Conservation (phyloP, 1,140 invertebrate species). For the Lineus longissimus region DNA sequence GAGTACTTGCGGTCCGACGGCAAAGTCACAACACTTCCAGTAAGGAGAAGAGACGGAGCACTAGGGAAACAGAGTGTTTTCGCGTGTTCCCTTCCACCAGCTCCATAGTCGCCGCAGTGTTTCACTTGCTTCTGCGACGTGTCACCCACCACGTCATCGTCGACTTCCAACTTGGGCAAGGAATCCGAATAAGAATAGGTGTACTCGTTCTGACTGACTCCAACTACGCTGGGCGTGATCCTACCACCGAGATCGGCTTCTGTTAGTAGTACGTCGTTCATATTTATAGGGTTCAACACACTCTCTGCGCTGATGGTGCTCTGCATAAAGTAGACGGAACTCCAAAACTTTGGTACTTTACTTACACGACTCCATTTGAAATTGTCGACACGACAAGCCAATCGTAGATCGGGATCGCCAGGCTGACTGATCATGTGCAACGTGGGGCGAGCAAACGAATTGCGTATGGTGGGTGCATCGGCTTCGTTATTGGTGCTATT, state of each 20-base stretch:
- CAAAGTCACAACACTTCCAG: not conserved
- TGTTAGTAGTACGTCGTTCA: not conserved
- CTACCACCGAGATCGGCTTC: not conserved
- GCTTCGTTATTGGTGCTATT: too few relatives aligned
- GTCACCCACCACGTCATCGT: too few relatives aligned
- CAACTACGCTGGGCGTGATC: not conserved
- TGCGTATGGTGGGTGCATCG: not conserved
- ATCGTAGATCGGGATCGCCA: not conserved
- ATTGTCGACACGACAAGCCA: not conserved
- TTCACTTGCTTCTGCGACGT: not conserved
- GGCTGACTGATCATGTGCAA: not conserved
- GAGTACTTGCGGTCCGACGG: not conserved
- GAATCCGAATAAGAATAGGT: not conserved
- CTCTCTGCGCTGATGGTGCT: not conserved
- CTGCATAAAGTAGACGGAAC: not conserved
- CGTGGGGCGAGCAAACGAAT: not conserved
- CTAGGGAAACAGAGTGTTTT: not conserved
- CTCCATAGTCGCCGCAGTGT: not conserved
- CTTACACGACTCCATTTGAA: not conserved
- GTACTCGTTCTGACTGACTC: not conserved
- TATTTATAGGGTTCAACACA: not conserved
- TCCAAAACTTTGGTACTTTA: not conserved
- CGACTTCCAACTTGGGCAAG: not conserved
- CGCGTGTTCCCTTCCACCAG: not conserved
- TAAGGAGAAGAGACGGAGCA: not conserved